Evolutionary conservation across 2,888 invertebrate genomes (phyloP).

Genomic region (Acrobasis suavella): DNA sequence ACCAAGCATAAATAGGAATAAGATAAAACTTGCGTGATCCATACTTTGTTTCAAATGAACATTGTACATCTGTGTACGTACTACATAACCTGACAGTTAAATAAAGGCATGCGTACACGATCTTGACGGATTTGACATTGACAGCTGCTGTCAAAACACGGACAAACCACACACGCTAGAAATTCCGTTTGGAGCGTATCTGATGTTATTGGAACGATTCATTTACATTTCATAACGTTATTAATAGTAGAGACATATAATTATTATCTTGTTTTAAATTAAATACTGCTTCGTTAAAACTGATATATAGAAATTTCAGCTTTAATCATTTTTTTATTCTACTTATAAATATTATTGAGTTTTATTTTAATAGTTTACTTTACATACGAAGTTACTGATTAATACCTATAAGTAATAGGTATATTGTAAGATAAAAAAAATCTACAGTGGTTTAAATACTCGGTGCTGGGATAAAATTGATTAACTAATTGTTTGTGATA

Average conservation of each 20-base stretch:
- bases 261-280: constrained; percentile 2
- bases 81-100: constrained; percentile 8
- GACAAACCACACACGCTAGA: constrained; percentile 52
- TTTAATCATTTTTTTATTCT: background rate
- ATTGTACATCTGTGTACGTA: no score
- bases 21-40: background rate
- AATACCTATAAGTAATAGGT: no score
- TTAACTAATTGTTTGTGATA: background rate
- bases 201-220: constrained; percentile 31
- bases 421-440: no score
- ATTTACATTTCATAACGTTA: constrained; percentile 28
- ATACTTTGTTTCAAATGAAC: background rate
- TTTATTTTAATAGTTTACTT: no score
- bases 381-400: no score
- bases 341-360: no score
- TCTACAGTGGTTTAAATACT: no score
- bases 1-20: background rate
- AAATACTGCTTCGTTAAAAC: background rate
- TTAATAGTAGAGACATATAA: constrained; percentile 7
- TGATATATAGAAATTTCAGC: background rate
- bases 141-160: constrained; percentile 67
- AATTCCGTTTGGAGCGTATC: constrained; percentile 36
- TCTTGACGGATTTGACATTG: constrained; percentile 53
- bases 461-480: background rate
- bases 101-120: constrained; percentile 27